phyloP scores from a whole-genome alignment of 2,888 invertebrate species.

The Ligdia adustata region DNA sequence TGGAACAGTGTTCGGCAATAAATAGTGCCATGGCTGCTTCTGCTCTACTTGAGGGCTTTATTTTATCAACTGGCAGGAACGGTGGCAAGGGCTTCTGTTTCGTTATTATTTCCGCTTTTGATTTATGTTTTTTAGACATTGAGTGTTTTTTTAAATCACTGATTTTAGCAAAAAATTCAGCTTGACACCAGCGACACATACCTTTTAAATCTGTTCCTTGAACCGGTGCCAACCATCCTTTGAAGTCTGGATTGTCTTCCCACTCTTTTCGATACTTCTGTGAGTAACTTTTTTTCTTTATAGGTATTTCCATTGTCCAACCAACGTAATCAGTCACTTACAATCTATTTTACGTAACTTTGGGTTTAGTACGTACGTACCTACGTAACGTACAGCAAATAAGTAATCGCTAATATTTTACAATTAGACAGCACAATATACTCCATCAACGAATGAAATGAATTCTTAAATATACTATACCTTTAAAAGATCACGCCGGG shows the following conservation, averaged over 20 bases:
- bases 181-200: constrained; percentile 15
- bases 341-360: too few species aligned
- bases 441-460: too few species aligned
- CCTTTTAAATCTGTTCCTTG: constrained; percentile 10
- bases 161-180: constrained; percentile 9
- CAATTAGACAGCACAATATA: too few species aligned
- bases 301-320: constrained; percentile 16
- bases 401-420: too few species aligned
- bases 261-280: constrained; percentile 13
- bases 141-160: constrained; percentile 13
- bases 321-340: too few species aligned
- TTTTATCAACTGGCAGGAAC: constrained; percentile 8
- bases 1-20: constrained; percentile 20
- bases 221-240: constrained; percentile 15
- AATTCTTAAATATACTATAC: too few species aligned
- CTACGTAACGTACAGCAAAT: too few species aligned
- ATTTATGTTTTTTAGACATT: constrained; percentile 8
- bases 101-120: constrained; percentile 4
- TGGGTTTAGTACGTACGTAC: too few species aligned
- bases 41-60: constrained; percentile 1
- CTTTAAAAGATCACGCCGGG: too few species aligned
- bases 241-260: constrained; percentile 31
- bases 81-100: constrained; percentile 1
- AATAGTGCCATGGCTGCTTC: too few species aligned
- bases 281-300: constrained; percentile 21